A percentile compares a stretch with the other conserved stretches of the same genome.
phyloP scores from a whole-genome alignment of 2,113 vertebrate species.

The Coptodon bakossiorum region DNA sequence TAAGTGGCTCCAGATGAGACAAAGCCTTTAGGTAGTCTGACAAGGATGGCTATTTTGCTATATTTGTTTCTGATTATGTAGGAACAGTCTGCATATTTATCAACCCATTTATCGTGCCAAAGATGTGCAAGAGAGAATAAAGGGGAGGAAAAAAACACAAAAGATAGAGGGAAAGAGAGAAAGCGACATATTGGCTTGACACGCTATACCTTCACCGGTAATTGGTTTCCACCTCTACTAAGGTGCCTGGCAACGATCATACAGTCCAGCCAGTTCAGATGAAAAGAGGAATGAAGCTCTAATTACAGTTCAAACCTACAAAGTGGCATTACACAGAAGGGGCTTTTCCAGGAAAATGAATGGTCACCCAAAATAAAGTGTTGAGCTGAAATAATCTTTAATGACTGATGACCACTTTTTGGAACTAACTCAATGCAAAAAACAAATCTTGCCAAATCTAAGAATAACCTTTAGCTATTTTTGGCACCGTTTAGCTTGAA shows the following conservation, averaged over 20 bases:
- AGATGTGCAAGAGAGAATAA: not conserved
- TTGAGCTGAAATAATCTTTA: not conserved
- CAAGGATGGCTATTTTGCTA: not conserved
- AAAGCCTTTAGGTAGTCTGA: not conserved
- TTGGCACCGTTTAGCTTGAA: not conserved
- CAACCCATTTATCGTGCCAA: not conserved
- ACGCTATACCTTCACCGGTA: conserved; percentile 29
- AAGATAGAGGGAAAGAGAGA: not conserved
- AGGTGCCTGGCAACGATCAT: conserved; percentile 66
- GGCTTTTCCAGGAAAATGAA: not conserved
- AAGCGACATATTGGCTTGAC: conserved; percentile 1
- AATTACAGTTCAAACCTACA: conserved; percentile 47
- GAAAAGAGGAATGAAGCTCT: conserved; percentile 50
- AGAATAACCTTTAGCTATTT: not conserved
- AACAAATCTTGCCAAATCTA: not conserved
- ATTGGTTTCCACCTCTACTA: conserved; percentile 60
- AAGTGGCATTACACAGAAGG: not conserved
- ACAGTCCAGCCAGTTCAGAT: conserved; percentile 2
- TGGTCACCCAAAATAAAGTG: not conserved
- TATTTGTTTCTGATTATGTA: not conserved
- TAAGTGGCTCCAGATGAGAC: not conserved
- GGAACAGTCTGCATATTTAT: not conserved
- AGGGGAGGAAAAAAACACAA: not conserved
- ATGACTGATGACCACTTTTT: not conserved
- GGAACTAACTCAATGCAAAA: not conserved